Evolutionary conservation across 2,888 invertebrate species (phyloP).

Genomic region (Tenthredo livida): DNA sequence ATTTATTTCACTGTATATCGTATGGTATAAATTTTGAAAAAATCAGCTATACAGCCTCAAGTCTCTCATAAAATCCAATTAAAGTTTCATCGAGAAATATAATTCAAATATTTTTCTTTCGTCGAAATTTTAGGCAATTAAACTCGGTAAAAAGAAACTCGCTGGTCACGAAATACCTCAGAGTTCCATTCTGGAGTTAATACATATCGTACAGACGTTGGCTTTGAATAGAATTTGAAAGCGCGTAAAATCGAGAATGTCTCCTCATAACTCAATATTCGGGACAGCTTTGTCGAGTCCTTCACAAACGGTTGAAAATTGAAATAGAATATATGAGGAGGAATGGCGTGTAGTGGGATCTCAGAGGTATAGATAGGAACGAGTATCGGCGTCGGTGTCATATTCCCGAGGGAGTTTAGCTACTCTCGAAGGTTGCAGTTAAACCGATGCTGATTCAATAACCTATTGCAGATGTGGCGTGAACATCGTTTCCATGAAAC

Average conservation of each 20-base stretch:
- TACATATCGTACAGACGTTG: neutral
- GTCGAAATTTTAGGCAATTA: neutral
- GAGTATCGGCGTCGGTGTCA: conserved; percentile 28
- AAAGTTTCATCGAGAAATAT: neutral
- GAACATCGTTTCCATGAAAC: conserved; percentile 29
- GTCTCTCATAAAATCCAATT: neutral
- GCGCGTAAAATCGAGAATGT: conserved; percentile 51
- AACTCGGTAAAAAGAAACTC: neutral
- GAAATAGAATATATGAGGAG: conserved; percentile 61
- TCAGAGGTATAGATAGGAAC: conserved; percentile 16
- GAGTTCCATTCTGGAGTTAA: neutral
- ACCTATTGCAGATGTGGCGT: conserved; percentile 53
- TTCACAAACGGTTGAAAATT: conserved; percentile 57
- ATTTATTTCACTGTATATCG: neutral
- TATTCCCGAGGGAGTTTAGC: conserved; percentile 38
- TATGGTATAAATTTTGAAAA: neutral
- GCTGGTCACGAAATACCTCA: neutral
- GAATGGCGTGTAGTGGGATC: conserved; percentile 17
- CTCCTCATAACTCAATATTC: conserved; percentile 55
- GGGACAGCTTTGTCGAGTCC: conserved; percentile 54
- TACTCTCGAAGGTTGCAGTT: conserved; percentile 54
- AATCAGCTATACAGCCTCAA: neutral
- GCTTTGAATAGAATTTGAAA: conserved; percentile 11
- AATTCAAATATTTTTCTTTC: neutral
- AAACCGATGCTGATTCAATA: conserved; percentile 66